Conservation (phyloP, 2,797 vertebrate genomes). For the Melanotaenia parkinsoni region DNA sequence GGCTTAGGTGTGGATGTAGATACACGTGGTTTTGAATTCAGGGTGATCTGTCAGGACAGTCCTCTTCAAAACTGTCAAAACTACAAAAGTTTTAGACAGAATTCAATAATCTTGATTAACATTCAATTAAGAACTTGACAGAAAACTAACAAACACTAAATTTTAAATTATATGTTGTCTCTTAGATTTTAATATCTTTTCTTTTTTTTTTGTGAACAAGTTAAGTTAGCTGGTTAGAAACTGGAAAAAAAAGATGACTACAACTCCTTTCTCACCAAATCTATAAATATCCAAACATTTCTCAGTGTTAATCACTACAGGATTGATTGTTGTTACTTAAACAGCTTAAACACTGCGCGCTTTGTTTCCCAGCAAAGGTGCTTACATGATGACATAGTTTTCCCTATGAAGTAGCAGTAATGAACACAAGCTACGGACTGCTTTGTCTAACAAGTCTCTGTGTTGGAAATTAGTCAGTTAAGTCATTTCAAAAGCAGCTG, state of each 20-base stretch:
- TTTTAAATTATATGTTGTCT: background rate
- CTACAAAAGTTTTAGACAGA: background rate
- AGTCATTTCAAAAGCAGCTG: background rate
- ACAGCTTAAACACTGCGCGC: background rate
- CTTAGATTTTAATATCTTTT: background rate
- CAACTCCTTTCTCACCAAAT: background rate
- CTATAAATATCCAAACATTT: background rate
- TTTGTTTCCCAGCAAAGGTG: background rate
- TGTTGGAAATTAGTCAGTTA: background rate
- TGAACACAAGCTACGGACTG: background rate
- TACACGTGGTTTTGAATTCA: conserved; percentile 20
- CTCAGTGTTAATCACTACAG: background rate
- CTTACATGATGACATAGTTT: background rate
- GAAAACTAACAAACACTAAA: background rate
- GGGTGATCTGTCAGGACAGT: background rate
- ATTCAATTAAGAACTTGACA: background rate
- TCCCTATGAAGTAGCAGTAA: background rate
- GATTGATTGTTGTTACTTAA: background rate
- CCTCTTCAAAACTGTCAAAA: background rate
- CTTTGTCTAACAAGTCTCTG: background rate
- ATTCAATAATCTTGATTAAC: background rate
- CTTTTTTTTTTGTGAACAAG: background rate
- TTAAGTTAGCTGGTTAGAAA: background rate
- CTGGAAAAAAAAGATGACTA: background rate
- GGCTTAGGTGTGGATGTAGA: conserved; percentile 36